phyloP scores from a whole-genome alignment of 2,888 invertebrate species.

The Acronicta alni region DNA sequence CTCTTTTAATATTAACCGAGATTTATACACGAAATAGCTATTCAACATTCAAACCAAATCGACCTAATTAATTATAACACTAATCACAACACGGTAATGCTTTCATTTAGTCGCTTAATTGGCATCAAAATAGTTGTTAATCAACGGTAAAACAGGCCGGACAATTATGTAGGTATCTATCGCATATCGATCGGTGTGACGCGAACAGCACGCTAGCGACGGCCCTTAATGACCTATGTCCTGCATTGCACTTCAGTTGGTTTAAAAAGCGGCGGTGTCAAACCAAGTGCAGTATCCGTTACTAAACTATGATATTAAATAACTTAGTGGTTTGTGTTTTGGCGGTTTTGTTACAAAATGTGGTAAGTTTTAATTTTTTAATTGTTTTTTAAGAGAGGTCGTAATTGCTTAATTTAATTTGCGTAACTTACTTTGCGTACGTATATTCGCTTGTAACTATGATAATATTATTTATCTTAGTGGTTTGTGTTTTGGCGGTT shows the following conservation, averaged over 20 bases:
- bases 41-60: neutral
- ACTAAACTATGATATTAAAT: conserved; percentile 36
- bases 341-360: conserved; percentile 13
- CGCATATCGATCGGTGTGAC: conserved; percentile 24
- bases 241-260: conserved; percentile 29
- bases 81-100: neutral
- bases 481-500: conserved; percentile 19
- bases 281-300: conserved; percentile 18
- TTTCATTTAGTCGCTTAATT: neutral
- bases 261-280: conserved; percentile 34
- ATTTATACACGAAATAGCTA: neutral
- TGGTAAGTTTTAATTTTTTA: conserved; percentile 42
- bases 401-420: conserved; percentile 21
- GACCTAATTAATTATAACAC: neutral
- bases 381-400: neutral
- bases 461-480: conserved; percentile 29
- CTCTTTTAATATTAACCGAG: no score
- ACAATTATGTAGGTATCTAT: conserved; percentile 30
- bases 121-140: conserved; percentile 9
- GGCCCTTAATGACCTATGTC: conserved; percentile 7
- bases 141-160: conserved; percentile 5
- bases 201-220: conserved; percentile 12
- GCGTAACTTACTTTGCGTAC: no score
- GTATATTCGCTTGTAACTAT: no score
- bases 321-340: conserved; percentile 23